Base-by-base conservation (phyloP, 2,113 vertebrate genomes). In the Corapipo altera region DNA sequence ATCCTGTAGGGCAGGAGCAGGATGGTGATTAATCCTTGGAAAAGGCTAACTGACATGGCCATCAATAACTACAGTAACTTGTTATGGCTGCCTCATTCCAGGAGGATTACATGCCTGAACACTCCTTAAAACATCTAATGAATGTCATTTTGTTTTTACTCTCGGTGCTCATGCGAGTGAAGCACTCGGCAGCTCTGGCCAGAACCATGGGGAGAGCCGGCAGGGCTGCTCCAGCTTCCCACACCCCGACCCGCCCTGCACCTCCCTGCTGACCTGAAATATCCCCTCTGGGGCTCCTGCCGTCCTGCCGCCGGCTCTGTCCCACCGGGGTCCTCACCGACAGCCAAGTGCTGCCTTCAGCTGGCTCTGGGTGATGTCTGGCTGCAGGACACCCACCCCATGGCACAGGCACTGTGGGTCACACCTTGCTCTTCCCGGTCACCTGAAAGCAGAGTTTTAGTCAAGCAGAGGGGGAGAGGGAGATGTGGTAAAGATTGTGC, bases 21-120 rank as follows among this genome's bases (percentile, higher is more conserved):
- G 90, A 93, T 91, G 88, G 91, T 88, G 95, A 96, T 96, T 97
- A 97, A 97, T 97, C 95, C 95, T 97, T 95, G 95, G 94, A 94
- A 96, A 97, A 92, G 95, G 72, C 96, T 96, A 96, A 94, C 96
- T 96, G 97, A 97, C 93, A 67, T 66, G 91, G 66, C 91, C 96
- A 97, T 97, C 97, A 97, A 95, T 97, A 97, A 97, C 95, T 97
- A 97, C 95, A 97, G 96, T 97, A 97, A 97, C 95, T 97, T 97
- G 94, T 97, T 97, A 96, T 96, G 96, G 95, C 96, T 97, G 94
- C 91, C 93, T 97, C 96, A 97, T 97, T 97, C 96, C 96, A 95
- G 95, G 66, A 95, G 96, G 97, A 97, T 97, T 97, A 97, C 93
- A 97, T 97, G 96, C 96, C 96, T 97, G 96, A 97, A 88, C 96